A percentile compares a stretch with the other conserved stretches of the same genome.
These are phyloP conservation scores for Sigmodon hispidus DNA, from an alignment of 2,113 vertebrate genomes.

Conservation along the genomic window DNA sequence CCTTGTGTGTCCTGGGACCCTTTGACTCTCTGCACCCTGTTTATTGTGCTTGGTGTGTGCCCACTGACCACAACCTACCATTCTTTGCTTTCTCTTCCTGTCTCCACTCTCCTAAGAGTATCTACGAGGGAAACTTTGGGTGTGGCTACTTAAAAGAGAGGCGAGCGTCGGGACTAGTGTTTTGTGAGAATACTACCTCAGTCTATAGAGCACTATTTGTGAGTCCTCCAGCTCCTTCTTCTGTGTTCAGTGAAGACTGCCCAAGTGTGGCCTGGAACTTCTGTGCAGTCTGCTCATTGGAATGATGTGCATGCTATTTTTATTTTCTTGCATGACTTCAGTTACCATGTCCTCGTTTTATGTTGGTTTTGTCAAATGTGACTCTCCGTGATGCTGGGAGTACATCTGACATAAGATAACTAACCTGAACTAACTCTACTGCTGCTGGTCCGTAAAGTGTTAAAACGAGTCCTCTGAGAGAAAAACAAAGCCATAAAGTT, in stretches of 20 bases:
- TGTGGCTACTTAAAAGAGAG: slow-evolving; percentile 96
- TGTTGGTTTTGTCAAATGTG: slow-evolving; percentile 77
- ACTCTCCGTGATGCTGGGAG: slow-evolving; percentile 72
- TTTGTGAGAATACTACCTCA: slow-evolving; percentile 97
- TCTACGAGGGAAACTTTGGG: slow-evolving; percentile 97
- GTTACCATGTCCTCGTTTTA: slow-evolving; percentile 75
- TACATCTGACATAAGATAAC: slow-evolving; percentile 72
- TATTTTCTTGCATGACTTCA: slow-evolving; percentile 85
- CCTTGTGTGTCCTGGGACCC: slow-evolving; percentile 72
- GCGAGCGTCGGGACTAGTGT: slow-evolving; percentile 95
- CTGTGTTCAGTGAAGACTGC: slow-evolving; percentile 78
- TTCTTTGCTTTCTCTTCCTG: slow-evolving; percentile 88
- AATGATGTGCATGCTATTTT: slow-evolving; percentile 85
- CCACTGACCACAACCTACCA: slow-evolving; percentile 85
- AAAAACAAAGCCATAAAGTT: slow-evolving; percentile 50
- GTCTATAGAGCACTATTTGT: slow-evolving; percentile 97
- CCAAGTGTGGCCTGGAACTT: slow-evolving; percentile 84
- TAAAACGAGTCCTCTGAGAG: slow-evolving; percentile 54
- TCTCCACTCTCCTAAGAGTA: slow-evolving; percentile 91
- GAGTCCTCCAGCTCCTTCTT: slow-evolving; percentile 89
- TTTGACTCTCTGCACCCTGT: slow-evolving; percentile 79
- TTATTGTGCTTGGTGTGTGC: slow-evolving; percentile 67
- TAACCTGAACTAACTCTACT: slow-evolving; percentile 60
- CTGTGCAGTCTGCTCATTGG: slow-evolving; percentile 80
- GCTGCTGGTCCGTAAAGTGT: slow-evolving; percentile 48